Evolutionary conservation across 2,113 vertebrate genomes (phyloP), one percentile per base, ranked within the genome.

Genomic region (Chaenogobius annularis): DNA sequence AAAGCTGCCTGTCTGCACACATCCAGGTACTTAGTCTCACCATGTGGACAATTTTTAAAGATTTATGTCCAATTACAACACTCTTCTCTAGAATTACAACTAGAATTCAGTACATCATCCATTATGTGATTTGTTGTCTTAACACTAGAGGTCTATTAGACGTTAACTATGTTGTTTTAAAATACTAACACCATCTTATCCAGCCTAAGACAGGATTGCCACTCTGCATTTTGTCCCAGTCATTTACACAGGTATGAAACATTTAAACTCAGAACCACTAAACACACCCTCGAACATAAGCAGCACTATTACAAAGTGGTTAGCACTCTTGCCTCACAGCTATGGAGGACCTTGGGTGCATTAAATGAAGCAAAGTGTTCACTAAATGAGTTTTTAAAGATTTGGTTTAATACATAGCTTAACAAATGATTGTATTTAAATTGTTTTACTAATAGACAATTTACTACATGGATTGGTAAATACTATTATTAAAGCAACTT

Each of bases 41-140:
- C 73, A 70, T 52, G 52, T 70, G 87, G 71, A 73, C 77, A 73
- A 74, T 89, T 89, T 73, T 66, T 50, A 7, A 8, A 83, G 85
- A 90, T 86, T 89, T 86, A 86, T 87, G 69, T 86, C 76, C 83
- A 77, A 82, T 81, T 86, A 75, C 73, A 80, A 69, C 40, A 54
- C 50, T 70, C 77, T n/a, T n/a, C n/a, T n/a, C n/a, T n/a, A n/a
- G n/a, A n/a, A n/a, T n/a, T n/a, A n/a, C 66, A 74, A 87, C 73
- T 66, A 65, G 79, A 86, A 87, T 85, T 2, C 26, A 31, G 26
- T 31, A 65, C 54, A 79, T 91, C 77, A 87, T 69, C 80, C 67
- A 26, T 14, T 44, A 73, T 65, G 15, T 63, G 35, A 63, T 40
- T 63, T 63, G 19, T 15, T n/a, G 35, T 59, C 10, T 14, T 7